Evolutionary conservation across 2,797 vertebrate species (phyloP).

Genomic region (Diplodus sargus): DNA sequence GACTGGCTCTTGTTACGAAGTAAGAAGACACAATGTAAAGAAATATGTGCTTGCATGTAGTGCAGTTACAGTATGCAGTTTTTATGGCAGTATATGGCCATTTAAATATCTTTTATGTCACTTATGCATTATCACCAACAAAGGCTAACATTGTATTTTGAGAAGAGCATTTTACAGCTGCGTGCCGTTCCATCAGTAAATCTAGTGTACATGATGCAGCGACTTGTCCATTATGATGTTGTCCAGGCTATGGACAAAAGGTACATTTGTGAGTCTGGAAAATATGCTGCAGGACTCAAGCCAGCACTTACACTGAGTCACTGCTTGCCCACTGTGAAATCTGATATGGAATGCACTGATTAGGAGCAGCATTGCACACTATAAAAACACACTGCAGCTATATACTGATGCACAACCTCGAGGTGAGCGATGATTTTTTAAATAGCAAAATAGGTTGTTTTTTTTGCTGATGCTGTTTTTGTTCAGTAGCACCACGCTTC

Average conservation of each 20-base stretch:
- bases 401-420: slow-evolving; percentile 46
- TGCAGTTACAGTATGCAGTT: neutral
- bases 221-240: slow-evolving; percentile 64
- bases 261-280: slow-evolving; percentile 72
- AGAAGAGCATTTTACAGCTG: slow-evolving; percentile 43
- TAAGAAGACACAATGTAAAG: neutral
- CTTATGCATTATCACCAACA: slow-evolving; percentile 19
- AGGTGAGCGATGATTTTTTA: slow-evolving; percentile 25
- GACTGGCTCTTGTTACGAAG: slow-evolving; percentile 7
- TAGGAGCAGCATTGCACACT: slow-evolving; percentile 55
- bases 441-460: neutral
- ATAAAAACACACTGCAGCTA: slow-evolving; percentile 60
- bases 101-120: slow-evolving; percentile 6
- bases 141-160: slow-evolving; percentile 29
- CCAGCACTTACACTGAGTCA: slow-evolving; percentile 78
- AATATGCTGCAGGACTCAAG: slow-evolving; percentile 66
- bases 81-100: slow-evolving; percentile 5
- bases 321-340: slow-evolving; percentile 75
- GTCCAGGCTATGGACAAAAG: slow-evolving; percentile 56
- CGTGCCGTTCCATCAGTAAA: slow-evolving; percentile 34
- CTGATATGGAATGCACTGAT: slow-evolving; percentile 74
- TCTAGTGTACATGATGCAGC: slow-evolving; percentile 33
- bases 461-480: slow-evolving; percentile 46
- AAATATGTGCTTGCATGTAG: neutral
- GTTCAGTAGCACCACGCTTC: slow-evolving; percentile 24